Evolutionary conservation across 92 coral and sea anemone genomes (phyloP).

Genomic region (Parazoanthus darwini): DNA sequence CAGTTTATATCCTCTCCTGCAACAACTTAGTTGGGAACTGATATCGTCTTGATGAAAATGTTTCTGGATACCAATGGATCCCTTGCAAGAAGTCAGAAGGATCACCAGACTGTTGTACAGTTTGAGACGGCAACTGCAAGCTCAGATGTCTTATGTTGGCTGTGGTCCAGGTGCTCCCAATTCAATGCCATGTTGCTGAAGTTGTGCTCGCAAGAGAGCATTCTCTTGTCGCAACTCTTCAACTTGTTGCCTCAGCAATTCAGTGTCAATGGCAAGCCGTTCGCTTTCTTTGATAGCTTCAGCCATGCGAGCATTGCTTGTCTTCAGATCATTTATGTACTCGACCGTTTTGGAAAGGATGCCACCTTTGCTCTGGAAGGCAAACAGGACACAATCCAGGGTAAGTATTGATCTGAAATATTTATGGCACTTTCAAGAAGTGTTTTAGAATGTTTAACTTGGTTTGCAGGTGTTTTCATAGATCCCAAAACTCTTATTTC

Average conservation of each 20-base stretch:
- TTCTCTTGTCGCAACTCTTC: conserved; percentile 96
- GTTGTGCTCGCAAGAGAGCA: conserved; percentile 82
- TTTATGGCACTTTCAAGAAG: no score
- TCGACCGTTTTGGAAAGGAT: conserved; percentile 96
- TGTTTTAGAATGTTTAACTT: no score
- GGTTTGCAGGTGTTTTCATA: no score
- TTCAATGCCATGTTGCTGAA: conserved; percentile 96
- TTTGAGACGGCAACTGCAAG: background rate
- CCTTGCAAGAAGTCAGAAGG: background rate
- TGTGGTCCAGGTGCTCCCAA: conserved; percentile 51
- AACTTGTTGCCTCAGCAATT: conserved; percentile 89
- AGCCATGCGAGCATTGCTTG: conserved; percentile 87
- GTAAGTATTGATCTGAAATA: background rate
- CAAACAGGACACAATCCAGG: background rate
- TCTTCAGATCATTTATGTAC: conserved; percentile 83
- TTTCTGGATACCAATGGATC: background rate
- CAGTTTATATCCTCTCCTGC: background rate
- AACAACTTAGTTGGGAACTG: background rate
- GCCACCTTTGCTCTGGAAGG: conserved; percentile 92
- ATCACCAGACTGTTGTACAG: background rate
- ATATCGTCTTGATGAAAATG: no score
- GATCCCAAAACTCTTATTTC: no score
- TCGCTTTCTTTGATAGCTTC: conserved; percentile 93
- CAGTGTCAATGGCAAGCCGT: conserved; percentile 76
- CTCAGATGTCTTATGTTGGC: conserved; percentile 11